A percentile compares a stretch with the other conserved stretches of the same genome.
These are phyloP conservation scores for Balaeniceps rex DNA, from an alignment of 2,113 vertebrate genomes.

Conservation along the genomic window DNA sequence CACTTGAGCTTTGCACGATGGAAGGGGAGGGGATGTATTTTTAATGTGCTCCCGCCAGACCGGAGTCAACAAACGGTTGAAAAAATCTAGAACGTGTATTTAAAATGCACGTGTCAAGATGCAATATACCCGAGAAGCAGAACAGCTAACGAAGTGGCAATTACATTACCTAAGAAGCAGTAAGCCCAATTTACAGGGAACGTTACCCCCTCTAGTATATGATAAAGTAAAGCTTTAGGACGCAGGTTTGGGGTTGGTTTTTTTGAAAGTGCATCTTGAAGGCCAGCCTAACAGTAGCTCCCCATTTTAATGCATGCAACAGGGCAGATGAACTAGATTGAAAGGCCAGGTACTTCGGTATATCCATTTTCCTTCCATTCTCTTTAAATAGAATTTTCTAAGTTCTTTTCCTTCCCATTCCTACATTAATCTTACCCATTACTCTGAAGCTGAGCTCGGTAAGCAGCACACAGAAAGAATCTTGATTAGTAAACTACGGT, in stretches of 20 bases:
- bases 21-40: background rate
- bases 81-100: background rate
- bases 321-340: background rate
- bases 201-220: accelerated
- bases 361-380: background rate
- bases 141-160: background rate
- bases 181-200: background rate
- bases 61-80: accelerated
- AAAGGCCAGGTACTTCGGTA: background rate
- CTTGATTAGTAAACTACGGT: background rate
- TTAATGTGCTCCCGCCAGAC: accelerated
- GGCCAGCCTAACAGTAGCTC: background rate
- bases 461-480: background rate
- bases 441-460: background rate
- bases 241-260: background rate
- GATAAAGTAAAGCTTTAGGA: background rate
- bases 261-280: background rate
- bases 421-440: accelerated
- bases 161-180: background rate
- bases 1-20: accelerated
- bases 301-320: background rate
- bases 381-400: background rate
- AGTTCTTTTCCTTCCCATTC: background rate
- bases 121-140: background rate
- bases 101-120: background rate